Percentiles rank a stretch among this genome's conserved stretches.
These are phyloP conservation scores for Graptemys geographica DNA, from an alignment of 2,797 vertebrate genomes.

Conservation along the genomic window DNA sequence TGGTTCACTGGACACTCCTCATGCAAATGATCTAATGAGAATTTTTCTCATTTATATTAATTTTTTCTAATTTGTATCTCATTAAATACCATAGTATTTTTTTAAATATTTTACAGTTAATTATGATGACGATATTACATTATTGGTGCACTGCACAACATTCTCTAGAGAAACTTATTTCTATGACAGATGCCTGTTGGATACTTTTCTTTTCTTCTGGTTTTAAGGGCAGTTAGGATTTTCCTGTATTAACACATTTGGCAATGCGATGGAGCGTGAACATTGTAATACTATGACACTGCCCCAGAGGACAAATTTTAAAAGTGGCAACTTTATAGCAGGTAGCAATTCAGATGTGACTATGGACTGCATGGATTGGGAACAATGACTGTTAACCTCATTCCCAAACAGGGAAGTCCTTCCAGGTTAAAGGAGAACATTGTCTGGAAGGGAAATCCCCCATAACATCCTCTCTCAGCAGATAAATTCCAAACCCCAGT, in stretches of 20 bases:
- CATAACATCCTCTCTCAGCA: neutral
- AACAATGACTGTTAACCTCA: conserved; percentile 5
- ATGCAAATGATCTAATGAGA: neutral
- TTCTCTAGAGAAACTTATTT: neutral
- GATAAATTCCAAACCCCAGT: neutral
- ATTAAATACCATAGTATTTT: neutral
- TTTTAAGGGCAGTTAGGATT: neutral
- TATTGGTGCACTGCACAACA: neutral
- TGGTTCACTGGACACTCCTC: neutral
- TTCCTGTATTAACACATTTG: neutral
- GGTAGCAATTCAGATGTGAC: conserved; percentile 1
- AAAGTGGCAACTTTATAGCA: neutral
- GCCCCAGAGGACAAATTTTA: neutral
- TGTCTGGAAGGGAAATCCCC: neutral
- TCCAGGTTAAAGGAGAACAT: neutral
- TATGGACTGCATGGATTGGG: neutral
- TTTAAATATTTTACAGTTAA: neutral
- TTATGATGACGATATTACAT: neutral
- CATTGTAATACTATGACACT: conserved; percentile 1
- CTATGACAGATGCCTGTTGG: neutral
- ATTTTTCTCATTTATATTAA: neutral
- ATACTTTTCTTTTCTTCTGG: neutral
- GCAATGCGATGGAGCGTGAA: conserved; percentile 1
- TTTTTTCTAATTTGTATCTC: too few species aligned
- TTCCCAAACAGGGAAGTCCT: neutral